Evolutionary conservation across 2,888 invertebrate genomes (phyloP), one percentile per base, ranked within the genome.

Genomic region (Pristionchus maxplancki): DNA sequence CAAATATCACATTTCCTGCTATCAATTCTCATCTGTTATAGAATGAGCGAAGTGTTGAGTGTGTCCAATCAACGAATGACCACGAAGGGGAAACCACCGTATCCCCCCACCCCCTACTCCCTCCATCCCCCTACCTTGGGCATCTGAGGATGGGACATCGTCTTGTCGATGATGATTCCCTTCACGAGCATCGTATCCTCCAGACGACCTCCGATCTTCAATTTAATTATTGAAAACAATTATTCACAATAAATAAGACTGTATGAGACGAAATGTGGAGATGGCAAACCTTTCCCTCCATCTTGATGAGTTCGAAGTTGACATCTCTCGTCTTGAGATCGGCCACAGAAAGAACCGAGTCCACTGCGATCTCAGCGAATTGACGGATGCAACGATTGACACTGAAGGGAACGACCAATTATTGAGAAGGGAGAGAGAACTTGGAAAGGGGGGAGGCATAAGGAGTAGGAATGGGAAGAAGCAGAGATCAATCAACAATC

Each of bases 301-400:
- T 97, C 95, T 99, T 99, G 95, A 99, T 99, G 93, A 99, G 96
- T 95, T 99, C 99, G 95, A 99, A 99, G 96, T 99, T 99, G 0
- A 99, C 99, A 95, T 99, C 99, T 89, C 97, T 96, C 91, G 97
- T 97, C 93, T 97, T 97, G 92, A 98, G 96, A 95, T 99, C 98
- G 9, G 99, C 98, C 11, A 99, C 99, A 78, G 98, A 97, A 92
- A 99, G 96, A 0, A 99, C 97, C 5, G 99, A 99, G 96, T 99
- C 96, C 44, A 99, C 99, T 89, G 99, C 99, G 95, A 99, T 99
- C 95, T 98, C 97, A 17, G 99, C 99, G 97, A 99, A 98, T 95
- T 98, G 97, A 84, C 97, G 96, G 95, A 98, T 98, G 94, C 98
- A 98, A 95, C 98, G 97, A 95, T 98, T 99, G 31, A 99, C 97